Evolutionary conservation across 2,888 invertebrate genomes (phyloP), one percentile per base, ranked within the genome.

Genomic region (Sarcophaga subvicina): DNA sequence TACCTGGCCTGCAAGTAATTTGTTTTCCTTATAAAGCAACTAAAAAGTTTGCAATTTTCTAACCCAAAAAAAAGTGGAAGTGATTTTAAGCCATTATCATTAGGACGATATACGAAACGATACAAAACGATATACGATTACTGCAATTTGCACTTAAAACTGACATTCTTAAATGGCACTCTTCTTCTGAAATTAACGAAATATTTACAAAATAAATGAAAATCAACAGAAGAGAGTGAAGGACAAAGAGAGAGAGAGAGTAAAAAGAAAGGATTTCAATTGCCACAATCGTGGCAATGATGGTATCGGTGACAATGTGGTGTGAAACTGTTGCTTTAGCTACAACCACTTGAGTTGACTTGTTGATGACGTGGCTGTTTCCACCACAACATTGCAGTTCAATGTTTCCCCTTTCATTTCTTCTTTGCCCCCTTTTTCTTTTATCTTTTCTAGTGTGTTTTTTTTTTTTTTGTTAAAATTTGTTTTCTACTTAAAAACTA

Each of bases 101-200:
- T 82, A 73, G 27, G 66, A 47, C 75, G 89, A 90, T 90, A 37
- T 37, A 37, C 37, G 37, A 37, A 37, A 37, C 37, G 37, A 37
- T 37, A 37, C 37, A 37, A 37, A 37, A 37, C 37, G 37, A 92
- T 90, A 91, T 92, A 92, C 91, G 92, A 92, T 92, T 93, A 92
- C 92, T 93, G 91, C 92, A 91, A 91, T 92, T 93, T 92, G 91
- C 92, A 93, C 92, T 92, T 93, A 92, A 92, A 91, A 90, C 54
- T 54, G 54, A 66, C 47, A 90, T 88, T 90, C 90, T 37, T 88
- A 89, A 89, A 89, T 89, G 90, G 90, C 91, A 37, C 37, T 37
- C 37, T 37, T 37, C 90, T 90, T 89, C 88, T 25, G 73, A 87
- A 89, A 89, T 88, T 88, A 83, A 87, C 69, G 10, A 37, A 84